These are phyloP conservation scores for Rhabdomys pumilio DNA, from an alignment of 2,797 vertebrate species.

Conservation along the genomic window DNA sequence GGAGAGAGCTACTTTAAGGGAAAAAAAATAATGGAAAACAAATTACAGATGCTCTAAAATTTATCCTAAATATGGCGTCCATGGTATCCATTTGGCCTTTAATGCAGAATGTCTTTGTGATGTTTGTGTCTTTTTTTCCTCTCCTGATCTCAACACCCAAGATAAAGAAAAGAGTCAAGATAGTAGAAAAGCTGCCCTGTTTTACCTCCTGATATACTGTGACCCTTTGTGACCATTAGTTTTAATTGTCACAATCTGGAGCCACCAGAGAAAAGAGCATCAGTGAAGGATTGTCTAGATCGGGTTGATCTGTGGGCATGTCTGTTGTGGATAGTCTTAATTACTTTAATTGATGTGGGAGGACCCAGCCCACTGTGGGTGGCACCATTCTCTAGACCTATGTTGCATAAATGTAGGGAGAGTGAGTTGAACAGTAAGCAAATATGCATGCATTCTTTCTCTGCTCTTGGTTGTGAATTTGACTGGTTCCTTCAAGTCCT, in stretches of 20 bases:
- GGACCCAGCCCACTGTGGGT: background rate
- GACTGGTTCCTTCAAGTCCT: background rate
- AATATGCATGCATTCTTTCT: background rate
- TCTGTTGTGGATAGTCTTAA: background rate
- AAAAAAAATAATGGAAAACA: background rate
- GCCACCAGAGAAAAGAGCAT: background rate
- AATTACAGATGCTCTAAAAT: background rate
- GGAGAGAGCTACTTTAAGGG: background rate
- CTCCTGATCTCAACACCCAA: background rate
- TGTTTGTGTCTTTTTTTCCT: background rate
- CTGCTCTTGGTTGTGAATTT: background rate
- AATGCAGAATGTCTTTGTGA: background rate
- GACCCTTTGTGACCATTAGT: background rate
- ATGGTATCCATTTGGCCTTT: slow-evolving; percentile 1
- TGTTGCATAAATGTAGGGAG: background rate
- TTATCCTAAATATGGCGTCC: background rate
- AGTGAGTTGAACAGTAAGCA: background rate
- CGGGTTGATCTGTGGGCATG: background rate
- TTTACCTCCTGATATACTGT: background rate
- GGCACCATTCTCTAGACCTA: no score
- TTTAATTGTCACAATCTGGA: background rate
- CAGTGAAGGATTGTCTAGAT: background rate
- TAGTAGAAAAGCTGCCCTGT: background rate
- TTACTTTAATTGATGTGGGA: background rate
- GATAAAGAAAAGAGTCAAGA: background rate